These are phyloP conservation scores for Drosophila eohydei DNA, from an alignment of 2,888 invertebrate genomes.

Conservation along the genomic window DNA sequence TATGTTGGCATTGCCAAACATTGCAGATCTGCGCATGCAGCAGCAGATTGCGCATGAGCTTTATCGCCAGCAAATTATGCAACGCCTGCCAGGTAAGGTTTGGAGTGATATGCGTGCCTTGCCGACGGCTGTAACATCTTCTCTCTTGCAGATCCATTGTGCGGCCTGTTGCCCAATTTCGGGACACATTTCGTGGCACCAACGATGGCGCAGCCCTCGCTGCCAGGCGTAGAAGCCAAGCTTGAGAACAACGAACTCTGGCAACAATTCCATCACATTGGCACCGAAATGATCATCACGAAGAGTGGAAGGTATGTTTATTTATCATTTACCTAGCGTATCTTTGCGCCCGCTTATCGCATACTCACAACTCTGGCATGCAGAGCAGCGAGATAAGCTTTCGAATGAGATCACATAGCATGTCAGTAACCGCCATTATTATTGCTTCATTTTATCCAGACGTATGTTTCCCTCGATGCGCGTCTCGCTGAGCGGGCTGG, in stretches of 20 bases:
- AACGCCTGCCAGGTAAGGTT: constrained; percentile 82
- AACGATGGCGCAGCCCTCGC: constrained; percentile 68
- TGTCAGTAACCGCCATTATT: constrained; percentile 39
- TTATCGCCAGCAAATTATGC: constrained; percentile 84
- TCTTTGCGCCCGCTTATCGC: constrained; percentile 42
- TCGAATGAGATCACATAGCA: constrained; percentile 30
- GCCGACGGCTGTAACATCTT: constrained; percentile 3
- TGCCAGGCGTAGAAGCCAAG: constrained; percentile 85
- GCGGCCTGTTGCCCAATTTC: constrained; percentile 74
- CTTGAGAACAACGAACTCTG: constrained; percentile 89
- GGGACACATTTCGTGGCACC: constrained; percentile 67
- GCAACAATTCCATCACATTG: constrained; percentile 89
- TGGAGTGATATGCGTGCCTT: neutral
- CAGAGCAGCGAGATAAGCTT: constrained; percentile 60
- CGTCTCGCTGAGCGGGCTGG: constrained; percentile 90
- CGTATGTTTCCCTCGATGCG: constrained; percentile 96
- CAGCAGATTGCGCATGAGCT: constrained; percentile 84
- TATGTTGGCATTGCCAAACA: constrained; percentile 69
- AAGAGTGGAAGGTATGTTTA: constrained; percentile 90
- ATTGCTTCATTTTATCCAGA: constrained; percentile 86
- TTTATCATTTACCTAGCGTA: constrained; percentile 37
- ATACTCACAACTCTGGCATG: constrained; percentile 36
- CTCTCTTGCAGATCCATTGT: constrained; percentile 74
- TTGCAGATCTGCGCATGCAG: constrained; percentile 83
- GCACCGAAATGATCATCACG: constrained; percentile 93